phyloP scores from a whole-genome alignment of 2,113 vertebrate genomes.

The Strix uralensis region DNA sequence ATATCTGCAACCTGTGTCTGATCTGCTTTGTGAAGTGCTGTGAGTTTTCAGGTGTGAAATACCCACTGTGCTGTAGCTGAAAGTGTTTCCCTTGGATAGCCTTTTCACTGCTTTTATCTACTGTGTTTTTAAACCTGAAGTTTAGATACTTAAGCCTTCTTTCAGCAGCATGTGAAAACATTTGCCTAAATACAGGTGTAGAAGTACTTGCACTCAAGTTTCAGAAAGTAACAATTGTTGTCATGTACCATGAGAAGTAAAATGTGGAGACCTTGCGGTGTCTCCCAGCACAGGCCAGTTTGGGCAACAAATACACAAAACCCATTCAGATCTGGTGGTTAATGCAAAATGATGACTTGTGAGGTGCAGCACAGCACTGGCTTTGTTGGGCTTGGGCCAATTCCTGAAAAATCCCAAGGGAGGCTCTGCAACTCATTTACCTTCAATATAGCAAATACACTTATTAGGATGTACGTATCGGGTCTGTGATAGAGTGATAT shows the following conservation, averaged over 20 bases:
- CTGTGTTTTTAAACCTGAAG: background rate
- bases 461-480: background rate
- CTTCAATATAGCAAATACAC: background rate
- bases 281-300: background rate
- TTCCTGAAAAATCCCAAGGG: background rate
- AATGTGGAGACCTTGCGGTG: background rate
- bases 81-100: background rate
- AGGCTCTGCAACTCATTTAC: background rate
- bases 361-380: background rate
- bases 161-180: background rate
- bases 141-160: background rate
- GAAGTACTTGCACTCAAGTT: background rate
- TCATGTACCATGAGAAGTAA: background rate
- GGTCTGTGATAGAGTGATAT: background rate
- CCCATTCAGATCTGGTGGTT: background rate
- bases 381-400: background rate
- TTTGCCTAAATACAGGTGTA: background rate
- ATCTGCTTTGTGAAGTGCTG: background rate
- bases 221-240: background rate
- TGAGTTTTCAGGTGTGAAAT: background rate
- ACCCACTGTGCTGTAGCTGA: background rate
- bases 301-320: background rate
- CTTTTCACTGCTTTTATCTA: background rate
- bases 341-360: background rate
- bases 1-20: background rate